Percentiles rank a stretch among this genome's conserved stretches.
Conservation (phyloP, 2,113 vertebrate species). For the Sclerurus mexicanus region DNA sequence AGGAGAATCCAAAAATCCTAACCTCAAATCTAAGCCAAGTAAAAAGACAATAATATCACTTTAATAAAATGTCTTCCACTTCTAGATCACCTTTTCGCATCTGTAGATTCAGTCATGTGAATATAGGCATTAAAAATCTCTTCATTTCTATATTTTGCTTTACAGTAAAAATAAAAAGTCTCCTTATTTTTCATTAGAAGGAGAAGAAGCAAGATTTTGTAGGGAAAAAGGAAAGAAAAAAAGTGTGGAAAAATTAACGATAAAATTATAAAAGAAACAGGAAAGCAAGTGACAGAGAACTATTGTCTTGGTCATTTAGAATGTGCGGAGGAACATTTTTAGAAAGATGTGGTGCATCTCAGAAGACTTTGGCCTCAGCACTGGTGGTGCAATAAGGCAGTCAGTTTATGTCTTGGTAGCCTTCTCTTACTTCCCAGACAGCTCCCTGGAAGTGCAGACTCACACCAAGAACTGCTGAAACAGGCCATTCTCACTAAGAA, state of each 20-base stretch:
- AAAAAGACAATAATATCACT: neutral
- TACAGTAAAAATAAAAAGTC: neutral
- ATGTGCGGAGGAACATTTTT: neutral
- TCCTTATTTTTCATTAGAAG: neutral
- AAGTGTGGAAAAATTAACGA: neutral
- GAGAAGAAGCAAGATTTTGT: neutral
- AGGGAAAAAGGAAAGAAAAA: rapidly evolving
- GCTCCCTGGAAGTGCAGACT: neutral
- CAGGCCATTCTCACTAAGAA: neutral
- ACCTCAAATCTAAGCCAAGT: neutral
- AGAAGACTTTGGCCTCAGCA: neutral
- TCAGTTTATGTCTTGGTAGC: neutral
- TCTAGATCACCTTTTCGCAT: neutral
- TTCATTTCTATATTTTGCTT: neutral
- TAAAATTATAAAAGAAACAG: neutral
- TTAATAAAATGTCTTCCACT: neutral
- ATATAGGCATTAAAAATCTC: neutral
- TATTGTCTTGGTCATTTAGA: neutral
- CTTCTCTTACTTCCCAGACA: neutral
- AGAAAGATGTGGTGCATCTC: neutral
- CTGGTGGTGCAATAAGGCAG: neutral
- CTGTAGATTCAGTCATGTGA: neutral
- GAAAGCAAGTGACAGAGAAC: neutral
- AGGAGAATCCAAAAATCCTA: neutral
- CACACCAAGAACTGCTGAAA: neutral